These are phyloP conservation scores for Conomelus anceps DNA, from an alignment of 2,888 invertebrate genomes.

Conservation along the genomic window DNA sequence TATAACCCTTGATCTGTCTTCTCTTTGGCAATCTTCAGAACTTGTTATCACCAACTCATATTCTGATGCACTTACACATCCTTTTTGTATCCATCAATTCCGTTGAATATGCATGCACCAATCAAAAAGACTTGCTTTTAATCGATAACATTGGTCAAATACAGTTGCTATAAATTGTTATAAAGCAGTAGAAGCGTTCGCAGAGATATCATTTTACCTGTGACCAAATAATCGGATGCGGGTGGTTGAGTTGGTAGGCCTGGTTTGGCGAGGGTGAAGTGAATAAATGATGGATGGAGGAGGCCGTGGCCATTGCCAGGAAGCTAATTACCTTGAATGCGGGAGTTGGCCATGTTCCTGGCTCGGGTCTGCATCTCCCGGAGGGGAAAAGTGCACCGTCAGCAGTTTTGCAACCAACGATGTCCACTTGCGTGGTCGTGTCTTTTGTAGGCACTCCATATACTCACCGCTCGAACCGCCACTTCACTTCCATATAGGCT, in stretches of 20 bases:
- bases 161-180: background rate
- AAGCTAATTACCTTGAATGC: background rate
- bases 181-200: background rate
- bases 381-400: background rate
- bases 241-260: background rate
- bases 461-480: too few species aligned
- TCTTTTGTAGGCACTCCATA: background rate
- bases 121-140: background rate
- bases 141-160: background rate
- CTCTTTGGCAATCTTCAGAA: too few species aligned
- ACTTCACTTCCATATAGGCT: background rate
- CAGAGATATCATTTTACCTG: background rate
- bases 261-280: background rate
- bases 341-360: background rate
- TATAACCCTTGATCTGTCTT: too few species aligned
- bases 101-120: background rate
- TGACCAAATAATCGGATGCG: background rate
- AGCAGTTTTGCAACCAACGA: background rate
- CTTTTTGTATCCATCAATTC: background rate
- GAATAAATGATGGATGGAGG: background rate
- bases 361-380: too few species aligned
- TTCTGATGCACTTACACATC: too few species aligned
- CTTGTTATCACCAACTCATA: too few species aligned
- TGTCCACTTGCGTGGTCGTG: background rate
- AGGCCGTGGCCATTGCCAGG: background rate